phyloP scores from a whole-genome alignment of 2,888 invertebrate species.

The Cyclophora punctaria region DNA sequence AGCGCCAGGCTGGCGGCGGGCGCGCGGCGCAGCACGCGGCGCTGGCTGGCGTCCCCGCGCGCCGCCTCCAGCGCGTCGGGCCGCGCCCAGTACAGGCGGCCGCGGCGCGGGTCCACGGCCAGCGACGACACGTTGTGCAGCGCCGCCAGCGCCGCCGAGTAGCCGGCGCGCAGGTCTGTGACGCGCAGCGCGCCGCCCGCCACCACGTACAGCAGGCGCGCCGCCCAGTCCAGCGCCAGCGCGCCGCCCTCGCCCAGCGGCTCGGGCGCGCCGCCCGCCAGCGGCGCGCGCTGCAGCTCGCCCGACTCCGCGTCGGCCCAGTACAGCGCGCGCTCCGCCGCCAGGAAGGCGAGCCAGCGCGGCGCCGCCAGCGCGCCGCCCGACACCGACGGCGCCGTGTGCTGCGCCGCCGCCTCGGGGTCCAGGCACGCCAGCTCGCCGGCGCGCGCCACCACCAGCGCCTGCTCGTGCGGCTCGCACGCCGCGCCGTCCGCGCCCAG shows the following conservation, averaged over 20 bases:
- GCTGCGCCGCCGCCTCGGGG: slow-evolving; percentile 81
- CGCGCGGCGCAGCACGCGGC: slow-evolving; percentile 35
- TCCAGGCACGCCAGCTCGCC: slow-evolving; percentile 90
- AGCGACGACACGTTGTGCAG: slow-evolving; percentile 78
- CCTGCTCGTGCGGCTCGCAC: slow-evolving; percentile 81
- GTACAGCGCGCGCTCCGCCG: slow-evolving; percentile 79
- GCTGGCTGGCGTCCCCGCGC: slow-evolving; percentile 78
- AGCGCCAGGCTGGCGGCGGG: slow-evolving; percentile 58
- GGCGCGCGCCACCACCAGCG: slow-evolving; percentile 83
- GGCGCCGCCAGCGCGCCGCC: slow-evolving; percentile 81
- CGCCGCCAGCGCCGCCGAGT: slow-evolving; percentile 77
- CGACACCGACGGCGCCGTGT: slow-evolving; percentile 88
- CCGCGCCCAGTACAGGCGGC: slow-evolving; percentile 75
- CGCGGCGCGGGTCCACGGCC: slow-evolving; percentile 80
- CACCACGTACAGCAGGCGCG: slow-evolving; percentile 83
- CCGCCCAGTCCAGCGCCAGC: slow-evolving; percentile 89
- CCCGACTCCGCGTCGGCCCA: slow-evolving; percentile 71
- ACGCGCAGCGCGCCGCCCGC: slow-evolving; percentile 78
- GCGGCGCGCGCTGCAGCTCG: slow-evolving; percentile 57
- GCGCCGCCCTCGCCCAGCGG: slow-evolving; percentile 84
- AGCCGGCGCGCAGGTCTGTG: slow-evolving; percentile 79
- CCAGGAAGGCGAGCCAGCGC: slow-evolving; percentile 80
- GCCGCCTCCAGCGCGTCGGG: slow-evolving; percentile 71
- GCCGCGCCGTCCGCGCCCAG: slow-evolving; percentile 76
- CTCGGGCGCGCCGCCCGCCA: slow-evolving; percentile 72